Conservation (phyloP, 2,888 invertebrate genomes). For the Idaea straminata region DNA sequence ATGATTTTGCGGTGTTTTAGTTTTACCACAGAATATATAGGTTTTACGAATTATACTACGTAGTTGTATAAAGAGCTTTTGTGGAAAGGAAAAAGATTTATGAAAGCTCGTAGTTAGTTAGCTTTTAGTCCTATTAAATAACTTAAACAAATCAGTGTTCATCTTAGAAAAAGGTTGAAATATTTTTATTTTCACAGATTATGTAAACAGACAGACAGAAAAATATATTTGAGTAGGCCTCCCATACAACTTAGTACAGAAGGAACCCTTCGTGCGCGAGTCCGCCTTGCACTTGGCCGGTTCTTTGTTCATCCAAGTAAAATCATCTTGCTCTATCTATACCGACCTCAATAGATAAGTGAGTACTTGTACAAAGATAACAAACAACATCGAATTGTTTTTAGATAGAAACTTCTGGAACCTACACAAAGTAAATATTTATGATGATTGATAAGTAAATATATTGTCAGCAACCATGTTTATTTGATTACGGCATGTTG, state of each 20-base stretch:
- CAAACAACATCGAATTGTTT: not conserved
- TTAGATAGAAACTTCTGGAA: not conserved
- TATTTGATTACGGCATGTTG: not conserved
- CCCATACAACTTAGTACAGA: too few species aligned
- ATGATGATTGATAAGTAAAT: not conserved
- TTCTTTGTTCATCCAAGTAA: not conserved
- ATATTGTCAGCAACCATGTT: not conserved
- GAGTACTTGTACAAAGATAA: too few species aligned
- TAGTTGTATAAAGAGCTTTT: not conserved
- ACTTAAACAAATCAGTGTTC: too few species aligned
- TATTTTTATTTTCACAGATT: too few species aligned
- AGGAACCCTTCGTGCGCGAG: too few species aligned
- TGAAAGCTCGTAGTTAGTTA: not conserved
- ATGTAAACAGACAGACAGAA: too few species aligned
- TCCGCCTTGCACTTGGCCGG: too few species aligned
- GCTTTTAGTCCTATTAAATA: not conserved
- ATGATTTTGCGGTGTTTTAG: constrained; percentile 28
- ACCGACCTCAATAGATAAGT: not conserved
- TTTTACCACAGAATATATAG: too few species aligned
- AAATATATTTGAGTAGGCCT: too few species aligned
- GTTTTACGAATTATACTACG: not conserved
- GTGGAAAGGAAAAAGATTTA: not conserved
- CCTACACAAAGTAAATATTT: not conserved
- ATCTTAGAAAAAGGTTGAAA: too few species aligned
- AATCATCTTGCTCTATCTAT: not conserved